A percentile compares a stretch with the other conserved stretches of the same genome.
Evolutionary conservation across 1,140 invertebrate species (phyloP).

Genomic region (Panulirus ornatus): DNA sequence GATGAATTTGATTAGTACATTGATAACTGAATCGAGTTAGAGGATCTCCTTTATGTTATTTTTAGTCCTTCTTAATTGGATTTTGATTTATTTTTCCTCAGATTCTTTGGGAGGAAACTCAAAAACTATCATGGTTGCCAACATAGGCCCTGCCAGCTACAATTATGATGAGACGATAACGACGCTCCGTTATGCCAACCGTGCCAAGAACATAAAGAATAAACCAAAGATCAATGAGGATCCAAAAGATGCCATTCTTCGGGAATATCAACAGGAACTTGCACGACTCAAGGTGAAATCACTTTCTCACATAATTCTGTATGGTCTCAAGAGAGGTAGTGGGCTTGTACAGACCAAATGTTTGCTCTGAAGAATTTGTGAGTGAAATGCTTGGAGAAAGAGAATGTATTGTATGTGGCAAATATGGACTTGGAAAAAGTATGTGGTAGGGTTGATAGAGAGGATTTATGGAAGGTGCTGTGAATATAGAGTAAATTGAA

Average conservation of each 20-base stretch:
- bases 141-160: conserved; percentile 96
- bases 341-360: too few relatives aligned
- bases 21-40: too few relatives aligned
- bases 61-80: conserved; percentile 30
- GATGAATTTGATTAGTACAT: too few relatives aligned
- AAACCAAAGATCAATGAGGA: conserved; percentile 97
- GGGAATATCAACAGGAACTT: conserved; percentile 93
- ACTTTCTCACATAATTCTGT: too few relatives aligned
- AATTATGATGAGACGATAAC: conserved; percentile 97
- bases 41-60: conserved; percentile 15
- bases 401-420: too few relatives aligned
- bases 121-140: conserved; percentile 98
- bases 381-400: too few relatives aligned
- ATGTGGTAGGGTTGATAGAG: too few relatives aligned
- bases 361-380: too few relatives aligned
- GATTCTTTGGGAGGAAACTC: conserved; percentile 97
- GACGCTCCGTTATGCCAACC: conserved; percentile 93
- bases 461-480: too few relatives aligned
- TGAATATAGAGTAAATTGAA: too few relatives aligned
- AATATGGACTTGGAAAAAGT: too few relatives aligned
- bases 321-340: too few relatives aligned
- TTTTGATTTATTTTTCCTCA: conserved; percentile 75
- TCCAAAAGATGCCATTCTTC: conserved; percentile 92
- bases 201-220: conserved; percentile 97
- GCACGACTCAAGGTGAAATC: conserved; percentile 80